Evolutionary conservation across 2,113 vertebrate genomes (phyloP), one percentile per base, ranked within the genome.

Genomic region (Xiphophorus maculatus): DNA sequence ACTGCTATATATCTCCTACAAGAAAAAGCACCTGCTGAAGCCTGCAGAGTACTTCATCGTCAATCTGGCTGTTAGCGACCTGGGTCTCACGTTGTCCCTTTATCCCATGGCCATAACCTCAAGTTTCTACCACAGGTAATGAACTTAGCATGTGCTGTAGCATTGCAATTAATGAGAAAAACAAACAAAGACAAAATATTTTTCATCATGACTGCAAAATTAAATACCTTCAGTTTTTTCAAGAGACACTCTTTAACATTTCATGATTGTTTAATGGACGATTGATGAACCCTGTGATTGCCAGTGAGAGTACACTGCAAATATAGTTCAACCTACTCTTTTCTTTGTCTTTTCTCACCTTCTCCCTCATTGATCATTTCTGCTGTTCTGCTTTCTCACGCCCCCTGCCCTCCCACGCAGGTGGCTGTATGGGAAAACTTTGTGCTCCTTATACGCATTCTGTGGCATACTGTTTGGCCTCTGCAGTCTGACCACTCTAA

Each of bases 1-100:
- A 19, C 85, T 96, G 37, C 77, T 96, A 3, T 94, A 94, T 15
- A 75, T 96, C 62, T 95, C 94, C 73, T 95, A 93, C 84, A 95
- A 93, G 88, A 95, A 94, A 77, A 95, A 90, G 75, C 92, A 94
- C 48, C 78, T 93, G 48, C 79, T 96, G 84, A 96, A 96, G 84
- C 94, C 95, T 6, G 94, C 94, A 0, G 95, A 96, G 88, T 94
- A 91, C 85, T 96, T 96, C 84, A 94, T 96, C 74, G 82, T 95
- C 85, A 96, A 96, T 87, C 91, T 96, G 6, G 95, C 95, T 25
- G 28, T 95, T 30, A 96, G 95, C 64, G 95, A 96, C 85, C 75
- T 96, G 92, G 92, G 94, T 77, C 94, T 96, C 82, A 95, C 95
- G n/a, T 70, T 96, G 86, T 94, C 93, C 30, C 90, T 96, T 70